Evolutionary conservation across 2,888 invertebrate species (phyloP), one percentile per base, ranked within the genome.

Genomic region (Eremobia ochroleuca): DNA sequence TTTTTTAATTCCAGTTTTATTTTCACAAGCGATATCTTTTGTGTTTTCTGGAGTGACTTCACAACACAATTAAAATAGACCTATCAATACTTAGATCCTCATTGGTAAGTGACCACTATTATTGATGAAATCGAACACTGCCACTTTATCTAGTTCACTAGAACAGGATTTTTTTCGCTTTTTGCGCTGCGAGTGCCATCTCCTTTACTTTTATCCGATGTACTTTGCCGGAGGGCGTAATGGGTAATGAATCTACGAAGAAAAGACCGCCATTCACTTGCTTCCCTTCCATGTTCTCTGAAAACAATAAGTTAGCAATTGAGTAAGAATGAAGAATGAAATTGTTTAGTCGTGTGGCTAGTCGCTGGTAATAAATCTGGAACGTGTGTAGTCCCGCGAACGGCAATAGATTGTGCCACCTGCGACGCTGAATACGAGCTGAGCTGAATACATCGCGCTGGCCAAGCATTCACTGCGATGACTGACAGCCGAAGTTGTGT

Each of bases 201-300:
- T 92, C 91, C 76, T 82, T 89, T 34, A 92, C 84, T 82, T 89
- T 91, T 2, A 84, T 75, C 66, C 93, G 85, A 79, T 93, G 89
- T n/a, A 93, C 58, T 89, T 93, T 93, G 31, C 92, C 92, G 11
- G 92, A 91, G 9, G 92, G 88, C 46, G 92, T 92, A 49, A 87
- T 74, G 4, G 93, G 93, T 37, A 93, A 86, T 15, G 86, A 80
- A 58, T 93, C 92, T 67, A 92, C 77, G 88, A 89, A 93, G 88
- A 93, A 92, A 55, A 91, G 72, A 37, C 91, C 93, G 49, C 91
- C 91, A 64, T 85, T 89, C 52, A 93, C 81, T 73, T 86, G 90
- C 67, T 92, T 92, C 34, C 87, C 82, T 34, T 90, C 90, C 74
- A 93, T 78, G 61, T 86, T 86, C 70, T 85, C 93, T 93, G 90